Percentiles rank a stretch among this genome's conserved stretches.
Conservation (phyloP, 2,797 vertebrate genomes). For the Steatocranus sp. region DNA sequence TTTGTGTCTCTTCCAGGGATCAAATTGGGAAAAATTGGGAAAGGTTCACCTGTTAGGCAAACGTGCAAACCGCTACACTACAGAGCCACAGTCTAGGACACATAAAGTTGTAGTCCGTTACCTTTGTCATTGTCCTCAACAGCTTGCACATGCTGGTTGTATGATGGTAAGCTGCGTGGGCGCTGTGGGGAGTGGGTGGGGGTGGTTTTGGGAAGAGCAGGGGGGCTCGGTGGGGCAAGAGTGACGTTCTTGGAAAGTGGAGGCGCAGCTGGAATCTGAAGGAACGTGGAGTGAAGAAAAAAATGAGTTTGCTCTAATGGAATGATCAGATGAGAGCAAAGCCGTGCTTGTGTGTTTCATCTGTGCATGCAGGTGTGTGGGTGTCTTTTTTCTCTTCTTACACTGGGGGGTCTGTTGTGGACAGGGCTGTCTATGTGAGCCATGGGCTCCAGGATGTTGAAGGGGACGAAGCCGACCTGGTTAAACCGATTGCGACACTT, state of each 20-base stretch:
- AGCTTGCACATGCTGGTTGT: constrained; percentile 34
- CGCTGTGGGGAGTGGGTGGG: constrained; percentile 21
- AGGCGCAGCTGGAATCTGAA: constrained; percentile 58
- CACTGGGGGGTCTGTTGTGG: constrained; percentile 43
- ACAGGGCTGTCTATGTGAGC: constrained; percentile 56
- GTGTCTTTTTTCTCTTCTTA: constrained; percentile 22
- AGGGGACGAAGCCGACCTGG: constrained; percentile 86
- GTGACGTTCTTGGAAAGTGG: constrained; percentile 26
- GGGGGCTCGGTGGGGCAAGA: constrained; percentile 34
- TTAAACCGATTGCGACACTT: constrained; percentile 82
- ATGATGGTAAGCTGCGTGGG: constrained; percentile 42
- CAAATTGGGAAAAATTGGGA: background rate
- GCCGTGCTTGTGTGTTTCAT: background rate
- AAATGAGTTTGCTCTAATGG: background rate
- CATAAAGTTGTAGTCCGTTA: background rate
- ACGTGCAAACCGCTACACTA: background rate
- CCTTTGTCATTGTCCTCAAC: constrained; percentile 73
- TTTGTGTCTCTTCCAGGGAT: background rate
- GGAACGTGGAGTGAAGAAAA: background rate
- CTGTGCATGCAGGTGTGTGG: background rate
- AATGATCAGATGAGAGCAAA: background rate
- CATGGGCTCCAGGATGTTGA: constrained; percentile 83
- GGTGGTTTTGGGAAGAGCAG: background rate
- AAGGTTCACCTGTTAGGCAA: background rate
- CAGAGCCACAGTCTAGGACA: background rate